A percentile compares a stretch with the other conserved stretches of the same genome.
These are phyloP conservation scores for Sitta carolinensis DNA, from an alignment of 2,797 vertebrate genomes.

Conservation along the genomic window DNA sequence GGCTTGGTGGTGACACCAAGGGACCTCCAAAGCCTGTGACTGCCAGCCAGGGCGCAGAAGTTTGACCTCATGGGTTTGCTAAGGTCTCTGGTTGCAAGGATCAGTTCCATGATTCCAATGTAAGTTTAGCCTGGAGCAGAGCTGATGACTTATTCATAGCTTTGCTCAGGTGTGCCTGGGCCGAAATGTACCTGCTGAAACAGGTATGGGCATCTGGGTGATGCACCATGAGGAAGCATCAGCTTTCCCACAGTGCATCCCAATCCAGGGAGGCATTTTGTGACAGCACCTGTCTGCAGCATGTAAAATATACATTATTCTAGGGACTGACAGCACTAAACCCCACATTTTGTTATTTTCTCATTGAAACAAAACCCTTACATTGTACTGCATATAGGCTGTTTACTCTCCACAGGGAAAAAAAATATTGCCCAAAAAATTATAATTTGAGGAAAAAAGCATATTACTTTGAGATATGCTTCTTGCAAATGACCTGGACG, in stretches of 20 bases:
- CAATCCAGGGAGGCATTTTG: neutral
- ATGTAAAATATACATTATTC: neutral
- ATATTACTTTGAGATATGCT: neutral
- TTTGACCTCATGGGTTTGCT: neutral
- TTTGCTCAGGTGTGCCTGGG: constrained; percentile 31
- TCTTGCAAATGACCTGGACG: neutral
- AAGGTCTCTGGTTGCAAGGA: constrained; percentile 55
- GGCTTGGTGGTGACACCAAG: neutral
- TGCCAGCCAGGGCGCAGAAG: neutral
- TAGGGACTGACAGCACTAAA: neutral
- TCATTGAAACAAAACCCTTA: neutral
- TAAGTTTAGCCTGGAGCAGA: constrained; percentile 50
- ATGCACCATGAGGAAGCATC: neutral
- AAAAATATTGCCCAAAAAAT: neutral
- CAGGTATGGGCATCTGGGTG: neutral
- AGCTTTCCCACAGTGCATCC: neutral
- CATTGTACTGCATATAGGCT: neutral
- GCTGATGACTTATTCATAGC: constrained; percentile 63
- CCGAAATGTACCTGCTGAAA: constrained; percentile 20
- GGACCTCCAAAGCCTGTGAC: neutral
- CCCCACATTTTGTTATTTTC: neutral
- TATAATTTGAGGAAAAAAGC: neutral
- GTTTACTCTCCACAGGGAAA: neutral
- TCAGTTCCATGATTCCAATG: constrained; percentile 46
- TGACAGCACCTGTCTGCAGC: neutral